phyloP scores from a whole-genome alignment of 2,888 invertebrate species.

The Charanyca ferruginea region DNA sequence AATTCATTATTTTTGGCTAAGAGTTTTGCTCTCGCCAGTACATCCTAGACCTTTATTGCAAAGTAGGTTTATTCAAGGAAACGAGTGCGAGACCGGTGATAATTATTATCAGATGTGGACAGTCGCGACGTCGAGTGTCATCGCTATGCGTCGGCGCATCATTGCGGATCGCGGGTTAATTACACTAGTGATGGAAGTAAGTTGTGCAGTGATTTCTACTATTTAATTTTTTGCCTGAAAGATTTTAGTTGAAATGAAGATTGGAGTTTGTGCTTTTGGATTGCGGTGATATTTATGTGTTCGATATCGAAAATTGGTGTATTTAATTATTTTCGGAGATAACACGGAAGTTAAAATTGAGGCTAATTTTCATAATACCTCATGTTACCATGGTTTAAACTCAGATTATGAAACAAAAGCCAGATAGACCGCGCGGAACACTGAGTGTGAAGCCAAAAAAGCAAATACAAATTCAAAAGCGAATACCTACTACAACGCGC shows the following conservation, averaged over 20 bases:
- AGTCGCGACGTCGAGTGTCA: slow-evolving; percentile 55
- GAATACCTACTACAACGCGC: too few species aligned
- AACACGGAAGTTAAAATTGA: too few species aligned
- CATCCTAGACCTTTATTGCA: slow-evolving; percentile 66
- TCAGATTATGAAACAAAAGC: too few species aligned
- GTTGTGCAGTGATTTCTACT: slow-evolving; percentile 9
- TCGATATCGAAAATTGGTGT: too few species aligned
- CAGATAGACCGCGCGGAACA: too few species aligned
- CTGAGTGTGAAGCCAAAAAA: too few species aligned
- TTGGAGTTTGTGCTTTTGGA: not conserved
- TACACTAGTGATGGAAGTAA: slow-evolving; percentile 55
- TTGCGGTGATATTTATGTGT: not conserved
- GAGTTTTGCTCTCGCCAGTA: slow-evolving; percentile 58
- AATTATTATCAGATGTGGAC: slow-evolving; percentile 58
- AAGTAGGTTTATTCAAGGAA: slow-evolving; percentile 72
- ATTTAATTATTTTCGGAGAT: too few species aligned
- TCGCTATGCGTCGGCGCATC: slow-evolving; percentile 53
- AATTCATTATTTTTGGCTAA: not conserved
- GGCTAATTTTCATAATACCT: too few species aligned
- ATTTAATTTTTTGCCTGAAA: not conserved
- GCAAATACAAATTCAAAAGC: too few species aligned
- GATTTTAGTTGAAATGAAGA: not conserved
- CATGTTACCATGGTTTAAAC: too few species aligned
- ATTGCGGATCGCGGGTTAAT: slow-evolving; percentile 59
- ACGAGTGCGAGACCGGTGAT: slow-evolving; percentile 71